Conservation (phyloP, 2,797 vertebrate genomes). For the Mycteria americana region DNA sequence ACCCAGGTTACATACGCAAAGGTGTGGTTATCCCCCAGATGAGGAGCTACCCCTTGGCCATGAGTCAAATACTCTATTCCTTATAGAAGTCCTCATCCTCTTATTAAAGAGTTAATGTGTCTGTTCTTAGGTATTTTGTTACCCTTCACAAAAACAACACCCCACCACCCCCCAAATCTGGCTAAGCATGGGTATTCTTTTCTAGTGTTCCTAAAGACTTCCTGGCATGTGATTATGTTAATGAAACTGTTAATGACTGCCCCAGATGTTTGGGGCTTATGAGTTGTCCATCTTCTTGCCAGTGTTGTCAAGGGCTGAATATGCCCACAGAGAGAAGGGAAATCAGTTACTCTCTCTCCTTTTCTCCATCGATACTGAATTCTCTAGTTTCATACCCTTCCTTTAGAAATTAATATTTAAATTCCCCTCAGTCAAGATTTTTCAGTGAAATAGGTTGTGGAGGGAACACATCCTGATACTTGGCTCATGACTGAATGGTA, state of each 20-base stretch:
- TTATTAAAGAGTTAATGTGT: background rate
- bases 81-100: background rate
- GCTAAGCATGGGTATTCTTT: background rate
- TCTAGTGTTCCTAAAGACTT: slow-evolving; percentile 30
- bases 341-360: background rate
- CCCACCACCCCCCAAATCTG: background rate
- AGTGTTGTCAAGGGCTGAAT: background rate
- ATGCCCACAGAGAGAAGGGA: background rate
- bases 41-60: background rate
- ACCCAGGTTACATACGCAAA: background rate
- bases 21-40: background rate
- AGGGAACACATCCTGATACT: background rate
- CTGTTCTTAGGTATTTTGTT: background rate
- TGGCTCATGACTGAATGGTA: background rate
- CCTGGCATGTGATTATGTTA: background rate
- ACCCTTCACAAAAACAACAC: background rate
- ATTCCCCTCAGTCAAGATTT: background rate
- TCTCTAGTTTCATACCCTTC: background rate
- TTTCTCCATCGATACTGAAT: background rate
- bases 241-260: slow-evolving; percentile 9
- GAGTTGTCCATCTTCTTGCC: background rate
- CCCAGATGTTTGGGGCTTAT: background rate
- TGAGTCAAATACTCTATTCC: background rate
- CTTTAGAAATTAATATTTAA: background rate
- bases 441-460: background rate